Conservation (phyloP, 2,113 vertebrate genomes). For the Brevimyrus niger region DNA sequence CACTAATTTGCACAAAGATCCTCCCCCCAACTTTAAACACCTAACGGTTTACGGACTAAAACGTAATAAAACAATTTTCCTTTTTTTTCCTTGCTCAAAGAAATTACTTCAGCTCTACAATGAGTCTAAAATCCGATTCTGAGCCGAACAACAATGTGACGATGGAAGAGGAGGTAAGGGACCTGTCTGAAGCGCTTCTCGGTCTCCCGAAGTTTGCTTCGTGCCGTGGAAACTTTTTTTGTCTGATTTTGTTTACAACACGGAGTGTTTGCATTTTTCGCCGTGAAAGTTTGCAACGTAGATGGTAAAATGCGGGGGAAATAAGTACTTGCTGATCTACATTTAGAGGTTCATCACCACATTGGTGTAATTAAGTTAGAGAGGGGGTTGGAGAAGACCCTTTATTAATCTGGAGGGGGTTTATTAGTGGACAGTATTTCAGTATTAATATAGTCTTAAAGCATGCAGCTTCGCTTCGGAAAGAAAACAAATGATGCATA, state of each 20-base stretch:
- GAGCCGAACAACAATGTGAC: not conserved
- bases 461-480: not conserved
- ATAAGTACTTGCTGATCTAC: not conserved
- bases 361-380: not conserved
- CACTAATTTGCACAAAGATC: not conserved
- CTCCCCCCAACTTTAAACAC: not conserved
- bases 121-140: not conserved
- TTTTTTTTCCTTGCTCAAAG: not conserved
- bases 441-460: not conserved
- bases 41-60: not conserved
- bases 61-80: not conserved
- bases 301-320: not conserved
- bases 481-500: not conserved
- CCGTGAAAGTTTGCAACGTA: not conserved
- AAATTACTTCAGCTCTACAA: not conserved
- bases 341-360: not conserved
- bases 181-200: not conserved
- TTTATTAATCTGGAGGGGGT: not conserved
- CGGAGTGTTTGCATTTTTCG: not conserved
- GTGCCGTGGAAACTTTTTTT: not conserved
- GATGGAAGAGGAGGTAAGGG: conserved; percentile 5
- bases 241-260: not conserved
- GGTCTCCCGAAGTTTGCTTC: not conserved
- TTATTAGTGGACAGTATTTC: not conserved
- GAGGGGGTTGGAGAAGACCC: not conserved